phyloP scores from a whole-genome alignment of 2,888 invertebrate genomes.

The Drosophila hawaiiensis region DNA sequence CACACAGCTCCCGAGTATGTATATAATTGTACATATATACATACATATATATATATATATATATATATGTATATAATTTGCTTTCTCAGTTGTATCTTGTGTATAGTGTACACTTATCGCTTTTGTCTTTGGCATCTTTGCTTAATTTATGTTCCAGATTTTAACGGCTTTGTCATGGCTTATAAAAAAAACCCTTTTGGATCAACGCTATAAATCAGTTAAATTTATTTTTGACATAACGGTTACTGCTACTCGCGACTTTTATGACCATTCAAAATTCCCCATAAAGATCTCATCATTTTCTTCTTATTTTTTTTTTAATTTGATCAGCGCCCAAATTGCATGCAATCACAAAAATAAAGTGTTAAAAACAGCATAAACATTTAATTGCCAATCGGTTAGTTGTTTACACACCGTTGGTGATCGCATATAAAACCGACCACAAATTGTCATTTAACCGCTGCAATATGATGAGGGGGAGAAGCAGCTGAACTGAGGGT shows the following conservation, averaged over 20 bases:
- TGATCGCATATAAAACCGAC: slow-evolving; percentile 51
- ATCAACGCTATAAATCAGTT: slow-evolving; percentile 70
- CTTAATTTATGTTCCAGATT: slow-evolving; percentile 70
- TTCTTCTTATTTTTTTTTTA: not conserved
- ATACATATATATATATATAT: slow-evolving; percentile 2
- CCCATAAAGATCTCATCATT: slow-evolving; percentile 27
- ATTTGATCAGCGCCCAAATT: slow-evolving; percentile 54
- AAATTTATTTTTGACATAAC: slow-evolving; percentile 44
- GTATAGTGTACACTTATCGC: slow-evolving; percentile 50
- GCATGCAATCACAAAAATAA: slow-evolving; percentile 54
- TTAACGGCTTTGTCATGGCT: slow-evolving; percentile 56
- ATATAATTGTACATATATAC: slow-evolving; percentile 5
- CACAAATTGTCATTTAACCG: slow-evolving; percentile 77
- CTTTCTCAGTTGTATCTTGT: slow-evolving; percentile 46
- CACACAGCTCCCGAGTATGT: slow-evolving; percentile 8
- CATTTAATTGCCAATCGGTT: slow-evolving; percentile 66
- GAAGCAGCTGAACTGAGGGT: slow-evolving; percentile 3
- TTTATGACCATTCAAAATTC: slow-evolving; percentile 59
- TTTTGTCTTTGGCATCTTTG: slow-evolving; percentile 75
- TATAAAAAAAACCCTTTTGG: slow-evolving; percentile 58
- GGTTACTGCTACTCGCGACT: slow-evolving; percentile 56
- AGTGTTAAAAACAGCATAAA: slow-evolving; percentile 74
- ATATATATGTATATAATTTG: slow-evolving; percentile 39
- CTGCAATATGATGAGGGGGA: slow-evolving; percentile 37
- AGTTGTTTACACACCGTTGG: slow-evolving; percentile 42